Evolutionary conservation across 2,113 vertebrate genomes (phyloP).

Genomic region (Peromyscus californicus): DNA sequence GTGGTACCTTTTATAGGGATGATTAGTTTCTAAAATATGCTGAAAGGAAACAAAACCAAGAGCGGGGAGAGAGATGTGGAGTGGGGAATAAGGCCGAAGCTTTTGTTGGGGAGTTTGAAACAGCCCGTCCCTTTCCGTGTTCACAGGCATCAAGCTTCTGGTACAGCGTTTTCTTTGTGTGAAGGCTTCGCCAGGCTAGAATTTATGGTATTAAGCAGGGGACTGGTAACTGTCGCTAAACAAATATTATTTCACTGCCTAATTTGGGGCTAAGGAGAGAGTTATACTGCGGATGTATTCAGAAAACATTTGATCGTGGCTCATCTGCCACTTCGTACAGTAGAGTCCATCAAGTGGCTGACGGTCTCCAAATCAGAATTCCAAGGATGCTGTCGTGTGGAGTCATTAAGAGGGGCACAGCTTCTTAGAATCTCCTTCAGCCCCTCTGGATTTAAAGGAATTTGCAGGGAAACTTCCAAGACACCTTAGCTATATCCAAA

Average conservation of each 20-base stretch:
- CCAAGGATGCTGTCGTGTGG: slow-evolving; percentile 54
- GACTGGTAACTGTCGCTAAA: slow-evolving; percentile 80
- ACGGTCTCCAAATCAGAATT: slow-evolving; percentile 76
- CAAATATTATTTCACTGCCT: slow-evolving; percentile 80
- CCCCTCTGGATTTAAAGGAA: slow-evolving; percentile 75
- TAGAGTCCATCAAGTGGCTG: slow-evolving; percentile 63
- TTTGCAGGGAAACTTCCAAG: slow-evolving; percentile 78
- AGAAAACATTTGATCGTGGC: slow-evolving; percentile 82
- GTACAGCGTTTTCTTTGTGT: slow-evolving; percentile 82
- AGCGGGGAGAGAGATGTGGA: slow-evolving; percentile 67
- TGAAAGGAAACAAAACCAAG: slow-evolving; percentile 86
- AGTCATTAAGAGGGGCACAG: slow-evolving; percentile 74
- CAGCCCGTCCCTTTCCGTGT: slow-evolving; percentile 80
- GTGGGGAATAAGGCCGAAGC: slow-evolving; percentile 79
- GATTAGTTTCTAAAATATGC: slow-evolving; percentile 89
- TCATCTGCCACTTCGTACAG: slow-evolving; percentile 45
- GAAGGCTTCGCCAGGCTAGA: slow-evolving; percentile 71
- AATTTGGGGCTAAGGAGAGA: slow-evolving; percentile 81
- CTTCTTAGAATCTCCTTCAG: slow-evolving; percentile 69
- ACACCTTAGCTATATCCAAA: slow-evolving; percentile 74
- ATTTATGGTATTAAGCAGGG: slow-evolving; percentile 80
- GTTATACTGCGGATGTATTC: slow-evolving; percentile 66
- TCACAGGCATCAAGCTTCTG: slow-evolving; percentile 81
- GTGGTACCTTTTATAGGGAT: slow-evolving; percentile 89
- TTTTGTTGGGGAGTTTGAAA: slow-evolving; percentile 83